Base-by-base conservation (phyloP, 2,888 invertebrate species). In the Sminthurides aquaticus region DNA sequence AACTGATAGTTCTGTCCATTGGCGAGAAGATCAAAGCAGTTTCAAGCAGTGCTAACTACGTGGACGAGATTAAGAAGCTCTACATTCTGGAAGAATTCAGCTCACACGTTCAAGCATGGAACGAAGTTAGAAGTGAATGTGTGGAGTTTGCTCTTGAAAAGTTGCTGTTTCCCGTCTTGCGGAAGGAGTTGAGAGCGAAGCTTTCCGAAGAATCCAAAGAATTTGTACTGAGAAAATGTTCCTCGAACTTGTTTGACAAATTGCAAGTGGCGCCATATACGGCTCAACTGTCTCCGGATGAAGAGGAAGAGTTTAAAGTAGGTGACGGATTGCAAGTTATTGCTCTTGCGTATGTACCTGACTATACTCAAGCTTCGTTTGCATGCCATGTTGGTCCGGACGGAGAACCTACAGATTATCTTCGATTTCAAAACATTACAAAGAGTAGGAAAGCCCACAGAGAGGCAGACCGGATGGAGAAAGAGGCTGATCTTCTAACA, bases 21-120 rank as follows among this genome's bases (percentile, higher is more conserved):
- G 86, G 86, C 63, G 89, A 90, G 69, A 83, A 84, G 61, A 86
- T 92, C 56, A 89, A 89, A 76, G 91, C 91, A 1, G 87, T 89
- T 76, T 89, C 89, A 0, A 82, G 85, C 0, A 80, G 82, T 1
- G 87, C 86, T 34, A 74, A 66, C 49, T 96, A 91, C 76, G 82
- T 94, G 34, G 92, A 95, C 68, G 96, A 97, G 79, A 86, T 91
- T 55, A 91, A 93, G 76, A 89, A 90, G 74, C 80, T 91, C 1
- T 92, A 90, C 26, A 48, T 48, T 49, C 63, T 87, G 84, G 97
- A 97, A 79, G 96, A 96, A 79, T 97, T 94, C 79, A 93, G 93
- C 74, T 90, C 90, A 73, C 87, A 88, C 71, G 93, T 93, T 0
- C 89, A 95, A 78, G 93, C 94, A 74, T 99, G 99, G 99, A 99